Evolutionary conservation across 1,140 invertebrate species (phyloP).

Genomic region (Camponotus vicinus): DNA sequence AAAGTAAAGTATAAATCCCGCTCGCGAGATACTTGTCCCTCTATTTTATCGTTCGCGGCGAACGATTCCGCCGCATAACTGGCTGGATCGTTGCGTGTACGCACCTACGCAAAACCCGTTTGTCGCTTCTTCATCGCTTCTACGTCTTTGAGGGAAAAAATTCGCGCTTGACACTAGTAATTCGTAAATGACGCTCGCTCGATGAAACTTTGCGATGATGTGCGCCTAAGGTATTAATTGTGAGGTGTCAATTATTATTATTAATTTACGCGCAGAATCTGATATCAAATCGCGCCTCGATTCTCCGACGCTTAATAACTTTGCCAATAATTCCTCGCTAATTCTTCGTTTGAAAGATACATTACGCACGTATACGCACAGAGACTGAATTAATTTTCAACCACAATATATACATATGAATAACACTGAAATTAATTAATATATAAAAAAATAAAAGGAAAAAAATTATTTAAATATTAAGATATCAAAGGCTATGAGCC

Average conservation of each 20-base stretch:
- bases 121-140: constrained; percentile 8
- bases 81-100: constrained; percentile 46
- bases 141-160: not conserved
- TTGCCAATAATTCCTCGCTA: not conserved
- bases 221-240: not conserved
- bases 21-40: constrained; percentile 38
- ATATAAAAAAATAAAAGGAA: no score
- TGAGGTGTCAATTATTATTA: not conserved
- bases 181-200: not conserved
- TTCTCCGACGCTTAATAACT: not conserved
- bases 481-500: no score
- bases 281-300: not conserved
- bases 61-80: constrained; percentile 45
- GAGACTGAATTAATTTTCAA: not conserved
- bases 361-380: not conserved
- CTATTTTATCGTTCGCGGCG: constrained; percentile 58
- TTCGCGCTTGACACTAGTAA: constrained; percentile 7
- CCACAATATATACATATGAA: not conserved
- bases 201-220: constrained; percentile 1
- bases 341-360: not conserved
- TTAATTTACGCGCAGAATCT: not conserved
- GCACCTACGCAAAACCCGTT: constrained; percentile 59
- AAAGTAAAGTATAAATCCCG: constrained; percentile 33
- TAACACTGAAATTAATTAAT: no score
- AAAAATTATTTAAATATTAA: no score